phyloP scores from a whole-genome alignment of 92 coral and sea anemone species.

The Isaurus tuberculatus region DNA sequence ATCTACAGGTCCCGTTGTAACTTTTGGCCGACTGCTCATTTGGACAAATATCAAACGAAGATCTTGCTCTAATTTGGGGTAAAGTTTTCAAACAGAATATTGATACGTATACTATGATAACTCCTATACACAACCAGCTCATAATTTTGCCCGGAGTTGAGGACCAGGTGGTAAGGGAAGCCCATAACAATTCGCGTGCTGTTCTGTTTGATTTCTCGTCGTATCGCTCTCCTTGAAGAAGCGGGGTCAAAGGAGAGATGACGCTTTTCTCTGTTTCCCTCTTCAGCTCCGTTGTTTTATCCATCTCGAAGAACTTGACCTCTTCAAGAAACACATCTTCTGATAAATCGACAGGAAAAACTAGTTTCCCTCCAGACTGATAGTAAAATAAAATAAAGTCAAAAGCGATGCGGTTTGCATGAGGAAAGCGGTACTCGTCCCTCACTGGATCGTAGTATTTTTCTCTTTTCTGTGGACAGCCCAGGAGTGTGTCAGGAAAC shows the following conservation, averaged over 20 bases:
- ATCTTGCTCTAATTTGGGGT: neutral
- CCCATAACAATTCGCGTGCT: conserved; percentile 14
- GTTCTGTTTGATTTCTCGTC: neutral
- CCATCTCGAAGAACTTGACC: conserved; percentile 64
- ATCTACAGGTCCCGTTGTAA: neutral
- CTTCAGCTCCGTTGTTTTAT: conserved; percentile 47
- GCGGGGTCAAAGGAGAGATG: neutral
- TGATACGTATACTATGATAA: conserved; percentile 3
- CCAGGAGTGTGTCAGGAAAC: conserved; percentile 61
- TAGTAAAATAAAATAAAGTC: conserved; percentile 68
- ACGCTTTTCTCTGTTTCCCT: conserved; percentile 9
- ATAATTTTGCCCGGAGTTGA: conserved; percentile 16
- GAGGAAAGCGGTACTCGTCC: conserved; percentile 50
- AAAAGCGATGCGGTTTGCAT: conserved; percentile 46
- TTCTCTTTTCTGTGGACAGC: conserved; percentile 58
- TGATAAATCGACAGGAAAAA: conserved; percentile 63
- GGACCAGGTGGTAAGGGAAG: conserved; percentile 24
- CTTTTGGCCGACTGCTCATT: neutral
- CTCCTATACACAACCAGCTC: conserved; percentile 33
- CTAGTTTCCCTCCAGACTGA: conserved; percentile 65
- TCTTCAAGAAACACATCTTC: conserved; percentile 57
- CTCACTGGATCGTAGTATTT: conserved; percentile 41
- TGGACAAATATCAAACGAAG: neutral
- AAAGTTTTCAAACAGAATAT: conserved; percentile 32
- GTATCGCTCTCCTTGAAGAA: neutral